These are phyloP conservation scores for Chaetops frenatus DNA, from an alignment of 2,113 vertebrate species.

Conservation along the genomic window DNA sequence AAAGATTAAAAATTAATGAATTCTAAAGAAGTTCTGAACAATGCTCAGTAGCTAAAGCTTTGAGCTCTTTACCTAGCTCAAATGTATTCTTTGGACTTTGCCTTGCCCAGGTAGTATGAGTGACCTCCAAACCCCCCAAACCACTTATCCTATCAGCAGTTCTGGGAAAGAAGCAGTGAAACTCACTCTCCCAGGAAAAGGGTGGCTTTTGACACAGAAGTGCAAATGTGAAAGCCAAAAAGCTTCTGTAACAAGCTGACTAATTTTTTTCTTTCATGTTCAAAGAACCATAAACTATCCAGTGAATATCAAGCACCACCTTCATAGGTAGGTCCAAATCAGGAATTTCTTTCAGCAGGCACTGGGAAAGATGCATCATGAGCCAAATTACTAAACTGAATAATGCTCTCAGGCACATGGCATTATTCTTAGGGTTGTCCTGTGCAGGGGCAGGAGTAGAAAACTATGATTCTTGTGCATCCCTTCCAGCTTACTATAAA, in stretches of 20 bases:
- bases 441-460: neutral
- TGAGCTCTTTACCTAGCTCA: neutral
- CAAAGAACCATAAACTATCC: neutral
- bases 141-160: neutral
- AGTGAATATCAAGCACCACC: neutral
- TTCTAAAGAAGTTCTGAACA: constrained; percentile 18
- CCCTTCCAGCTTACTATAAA: neutral
- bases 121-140: neutral
- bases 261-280: neutral
- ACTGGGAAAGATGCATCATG: neutral
- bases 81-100: neutral
- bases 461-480: neutral
- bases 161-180: neutral
- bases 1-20: neutral
- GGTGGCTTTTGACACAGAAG: neutral
- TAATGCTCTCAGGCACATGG: neutral
- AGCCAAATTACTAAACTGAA: neutral
- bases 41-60: neutral
- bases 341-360: neutral
- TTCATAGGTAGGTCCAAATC: neutral
- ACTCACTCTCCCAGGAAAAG: neutral
- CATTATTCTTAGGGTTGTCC: neutral
- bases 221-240: neutral
- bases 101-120: neutral
- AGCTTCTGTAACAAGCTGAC: neutral